Base-by-base conservation (phyloP, 1,140 invertebrate genomes). In the Pinna nobilis region DNA sequence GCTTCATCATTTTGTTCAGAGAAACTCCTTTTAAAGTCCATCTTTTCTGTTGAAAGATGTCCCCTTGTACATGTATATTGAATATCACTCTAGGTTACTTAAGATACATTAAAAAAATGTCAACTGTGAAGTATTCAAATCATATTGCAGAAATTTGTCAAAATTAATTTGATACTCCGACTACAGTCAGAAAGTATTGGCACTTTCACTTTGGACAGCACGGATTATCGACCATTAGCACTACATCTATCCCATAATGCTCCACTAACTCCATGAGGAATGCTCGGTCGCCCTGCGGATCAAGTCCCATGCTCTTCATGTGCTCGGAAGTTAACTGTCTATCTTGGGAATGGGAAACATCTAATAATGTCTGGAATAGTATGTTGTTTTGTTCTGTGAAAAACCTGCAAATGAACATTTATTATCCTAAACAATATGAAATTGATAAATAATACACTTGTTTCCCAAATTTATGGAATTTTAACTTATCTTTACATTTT, bases 201-300 rank as follows among this genome's bases (percentile, higher is more conserved):
- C n/a, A n/a, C n/a, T n/a, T n/a, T 74, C 69, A 87, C 65, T 85
- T 85, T 7, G 88, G 87, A 77, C 89, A 90, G 74, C 89, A 90
- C 11, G 88, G 86, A 70, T 88, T 88, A 72, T 89, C 89, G 39
- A 88, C 86, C 83, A 88, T 84, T 25, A 89, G 81, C 13, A 89
- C 84, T 35, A 90, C 88, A 82, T 90, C 89, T 71, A 90, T 89
- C 35, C 88, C 89, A 84, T 90, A 90, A 67, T 85, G 85, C 70
- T 90, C 89, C 33, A 88, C 85, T 49, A 90, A 75, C 70, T 90
- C 88, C 84, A 89, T 88, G 2, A 90, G 82, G 70, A 90, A 90
- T 0, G 82, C 76, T 39, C 87, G 78, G 76, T 90, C 89, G 37
- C 86, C 87, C 7, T 84, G 71, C 2, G 89, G 88, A 77, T 90